phyloP scores from a whole-genome alignment of 2,113 vertebrate genomes.

The Platichthys stellatus region DNA sequence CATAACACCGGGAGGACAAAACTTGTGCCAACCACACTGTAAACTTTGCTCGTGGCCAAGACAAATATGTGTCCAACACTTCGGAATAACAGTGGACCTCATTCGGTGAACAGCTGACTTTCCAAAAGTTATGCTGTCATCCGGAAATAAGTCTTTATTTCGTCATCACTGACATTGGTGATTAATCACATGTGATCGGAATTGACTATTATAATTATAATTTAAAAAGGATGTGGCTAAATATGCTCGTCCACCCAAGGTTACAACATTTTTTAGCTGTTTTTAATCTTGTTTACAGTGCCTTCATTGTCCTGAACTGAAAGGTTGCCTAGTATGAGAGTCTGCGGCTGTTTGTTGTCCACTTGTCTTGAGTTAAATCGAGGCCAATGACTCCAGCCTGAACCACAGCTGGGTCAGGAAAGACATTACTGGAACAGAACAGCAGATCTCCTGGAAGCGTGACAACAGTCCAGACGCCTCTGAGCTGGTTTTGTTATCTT shows the following conservation, averaged over 20 bases:
- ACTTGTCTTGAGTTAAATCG: constrained; percentile 16
- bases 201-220: background rate
- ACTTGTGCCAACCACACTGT: constrained; percentile 43
- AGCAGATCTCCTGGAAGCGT: background rate
- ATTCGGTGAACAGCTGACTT: constrained; percentile 3
- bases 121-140: background rate
- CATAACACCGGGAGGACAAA: constrained; percentile 50
- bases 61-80: constrained; percentile 10
- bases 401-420: constrained; percentile 39
- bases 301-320: background rate
- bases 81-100: background rate
- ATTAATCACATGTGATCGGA: background rate
- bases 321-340: background rate
- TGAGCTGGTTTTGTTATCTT: background rate
- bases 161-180: constrained; percentile 9
- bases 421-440: background rate
- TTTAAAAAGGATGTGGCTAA: background rate
- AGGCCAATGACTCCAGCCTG: background rate
- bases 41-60: constrained; percentile 36
- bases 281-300: background rate
- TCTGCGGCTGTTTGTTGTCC: constrained; percentile 3
- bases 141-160: constrained; percentile 5
- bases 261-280: background rate
- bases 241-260: background rate
- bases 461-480: background rate